phyloP scores from a whole-genome alignment of 1,140 invertebrate species.

The Pollicipes pollicipes region DNA sequence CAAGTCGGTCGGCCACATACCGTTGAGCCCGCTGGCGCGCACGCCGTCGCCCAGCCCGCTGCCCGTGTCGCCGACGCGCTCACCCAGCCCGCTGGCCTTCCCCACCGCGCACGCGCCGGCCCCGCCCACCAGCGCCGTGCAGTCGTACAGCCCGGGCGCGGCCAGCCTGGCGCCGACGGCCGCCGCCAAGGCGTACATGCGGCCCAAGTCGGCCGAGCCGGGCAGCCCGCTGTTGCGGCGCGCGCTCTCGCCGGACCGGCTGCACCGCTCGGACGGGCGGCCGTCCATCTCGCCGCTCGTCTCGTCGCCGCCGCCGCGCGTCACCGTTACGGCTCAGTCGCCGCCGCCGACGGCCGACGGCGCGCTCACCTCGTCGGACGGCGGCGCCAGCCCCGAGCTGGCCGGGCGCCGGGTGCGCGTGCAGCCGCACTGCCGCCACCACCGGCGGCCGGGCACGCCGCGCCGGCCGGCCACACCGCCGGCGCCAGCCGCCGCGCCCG shows the following conservation, averaged over 20 bases:
- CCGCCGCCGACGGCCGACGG: constrained; percentile 20
- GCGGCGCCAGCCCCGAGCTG: background rate
- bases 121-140: constrained; percentile 45
- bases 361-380: background rate
- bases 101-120: constrained; percentile 34
- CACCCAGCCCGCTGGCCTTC: constrained; percentile 64
- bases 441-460: background rate
- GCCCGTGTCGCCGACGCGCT: constrained; percentile 38
- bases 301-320: constrained; percentile 17
- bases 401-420: too few species aligned
- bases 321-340: constrained; percentile 26
- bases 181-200: constrained; percentile 46
- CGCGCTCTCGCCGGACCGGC: constrained; percentile 69
- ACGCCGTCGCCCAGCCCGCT: constrained; percentile 84
- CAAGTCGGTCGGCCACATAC: constrained; percentile 89
- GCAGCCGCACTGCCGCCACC: background rate
- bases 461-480: background rate
- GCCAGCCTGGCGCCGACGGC: constrained; percentile 34
- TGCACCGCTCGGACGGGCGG: constrained; percentile 33
- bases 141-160: constrained; percentile 50
- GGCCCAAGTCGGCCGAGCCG: constrained; percentile 62
- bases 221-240: constrained; percentile 70
- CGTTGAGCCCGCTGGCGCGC: constrained; percentile 79
- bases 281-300: constrained; percentile 38
- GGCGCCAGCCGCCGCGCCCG: too few species aligned